Base-by-base conservation (phyloP, 1,140 invertebrate species). In the Conus betulinus region DNA sequence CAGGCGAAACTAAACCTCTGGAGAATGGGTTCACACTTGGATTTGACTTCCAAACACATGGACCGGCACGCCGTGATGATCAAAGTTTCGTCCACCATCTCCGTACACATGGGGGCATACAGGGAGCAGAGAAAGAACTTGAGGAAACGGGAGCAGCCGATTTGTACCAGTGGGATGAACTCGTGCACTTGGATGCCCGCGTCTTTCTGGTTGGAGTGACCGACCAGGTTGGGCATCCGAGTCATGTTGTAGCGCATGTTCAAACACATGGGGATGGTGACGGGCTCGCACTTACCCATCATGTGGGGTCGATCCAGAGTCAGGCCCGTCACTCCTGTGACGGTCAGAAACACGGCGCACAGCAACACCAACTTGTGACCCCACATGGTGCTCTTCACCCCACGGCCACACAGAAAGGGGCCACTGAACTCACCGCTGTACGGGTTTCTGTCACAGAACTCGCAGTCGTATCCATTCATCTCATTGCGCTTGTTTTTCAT, bases 221-320 rank as follows among this genome's bases (percentile, higher is more conserved):
- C 93, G 7, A 94, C 91, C 23, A 94, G 89, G 90, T 95, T 95
- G 8, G 94, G 99, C 97, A 99, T 99, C n/a, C 97, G 97, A 0
- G 99, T 99, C 95, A 97, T 96, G 94, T 99, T 99, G 96, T 99
- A 99, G 6, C 98, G 98, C 95, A 99, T 99, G 91, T 97, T 97
- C 84, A 97, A 96, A 94, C 99, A 99, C 98, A 99, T 98, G 13
- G 98, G 98, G 91, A 99, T 99, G 57, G 97, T 98, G 93, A 99
- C 99, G 94, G 98, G 98, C 95, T 99, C 98, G 96, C 99, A 99
- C 57, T 52, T 60, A 23, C 82, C 82, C 82, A 52, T 53, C 82
- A 67, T 60, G 82, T 84, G 82, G 0, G 82, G 82, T 39, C 51
- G 7, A 51, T 81, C 79, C 79, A 81, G 79, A 4, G 11, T 81